Percentiles rank a stretch among this genome's conserved stretches.
These are phyloP conservation scores for Atherinomorus stipes DNA, from an alignment of 2,113 vertebrate species.

Conservation along the genomic window DNA sequence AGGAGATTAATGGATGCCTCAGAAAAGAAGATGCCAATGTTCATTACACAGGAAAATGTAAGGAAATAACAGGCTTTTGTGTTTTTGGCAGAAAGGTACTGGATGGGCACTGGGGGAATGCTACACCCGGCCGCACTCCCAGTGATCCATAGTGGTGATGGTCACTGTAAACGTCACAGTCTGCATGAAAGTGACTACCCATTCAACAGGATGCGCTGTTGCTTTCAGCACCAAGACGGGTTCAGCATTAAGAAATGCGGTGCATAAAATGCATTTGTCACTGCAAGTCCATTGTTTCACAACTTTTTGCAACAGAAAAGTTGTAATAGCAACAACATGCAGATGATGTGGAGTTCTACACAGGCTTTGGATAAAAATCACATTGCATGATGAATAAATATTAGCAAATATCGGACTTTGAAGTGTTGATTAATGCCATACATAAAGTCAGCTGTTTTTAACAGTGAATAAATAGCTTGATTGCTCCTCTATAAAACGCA, in stretches of 20 bases:
- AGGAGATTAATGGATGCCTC: too few relatives aligned
- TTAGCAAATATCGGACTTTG: background rate
- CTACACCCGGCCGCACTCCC: background rate
- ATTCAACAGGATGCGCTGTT: background rate
- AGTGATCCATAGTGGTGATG: too few relatives aligned
- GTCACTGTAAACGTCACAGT: background rate
- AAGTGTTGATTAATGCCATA: conserved; percentile 7
- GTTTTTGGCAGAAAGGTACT: background rate
- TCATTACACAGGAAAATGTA: too few relatives aligned
- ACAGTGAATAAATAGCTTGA: conserved; percentile 38
- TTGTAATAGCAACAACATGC: background rate
- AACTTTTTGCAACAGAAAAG: background rate
- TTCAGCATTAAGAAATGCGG: conserved; percentile 12
- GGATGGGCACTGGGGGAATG: background rate
- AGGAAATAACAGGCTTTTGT: too few relatives aligned
- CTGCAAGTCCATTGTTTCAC: background rate
- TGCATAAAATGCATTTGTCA: conserved; percentile 1
- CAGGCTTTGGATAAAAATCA: background rate
- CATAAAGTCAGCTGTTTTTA: conserved; percentile 1
- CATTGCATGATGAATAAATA: too few relatives aligned
- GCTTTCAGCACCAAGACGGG: conserved; percentile 6
- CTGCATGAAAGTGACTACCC: conserved; percentile 16
- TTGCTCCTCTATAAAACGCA: conserved; percentile 20
- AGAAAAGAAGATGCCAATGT: too few relatives aligned
- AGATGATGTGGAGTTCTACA: background rate